Evolutionary conservation across 2,888 invertebrate genomes (phyloP).

Genomic region (Eutolmus rufibarbis): DNA sequence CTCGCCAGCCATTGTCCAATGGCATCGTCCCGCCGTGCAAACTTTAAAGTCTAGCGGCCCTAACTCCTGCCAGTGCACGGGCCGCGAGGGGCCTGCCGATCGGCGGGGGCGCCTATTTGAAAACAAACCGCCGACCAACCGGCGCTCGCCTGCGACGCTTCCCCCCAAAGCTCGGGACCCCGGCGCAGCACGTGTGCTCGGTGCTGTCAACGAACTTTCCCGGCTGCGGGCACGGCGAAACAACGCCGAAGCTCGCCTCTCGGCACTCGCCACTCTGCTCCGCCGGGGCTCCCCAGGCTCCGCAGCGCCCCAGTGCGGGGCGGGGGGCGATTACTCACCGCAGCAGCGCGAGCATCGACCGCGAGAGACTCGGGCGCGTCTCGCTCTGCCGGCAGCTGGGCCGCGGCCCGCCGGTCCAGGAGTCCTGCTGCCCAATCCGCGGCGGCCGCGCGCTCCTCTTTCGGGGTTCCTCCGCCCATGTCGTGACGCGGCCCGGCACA

Average conservation of each 20-base stretch:
- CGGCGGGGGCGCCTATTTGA: not conserved
- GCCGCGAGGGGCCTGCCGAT: not conserved
- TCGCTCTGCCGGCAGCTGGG: not conserved
- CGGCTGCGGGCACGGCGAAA: not conserved
- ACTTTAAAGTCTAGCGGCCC: not conserved
- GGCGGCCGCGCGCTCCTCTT: not conserved
- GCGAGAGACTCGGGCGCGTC: not conserved
- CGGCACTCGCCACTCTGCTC: not conserved
- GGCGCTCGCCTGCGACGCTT: not conserved
- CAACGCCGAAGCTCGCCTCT: not conserved
- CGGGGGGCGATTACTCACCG: not conserved
- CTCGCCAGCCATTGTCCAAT: not conserved
- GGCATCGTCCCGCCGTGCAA: not conserved
- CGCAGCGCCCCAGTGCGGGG: not conserved
- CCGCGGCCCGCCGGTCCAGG: not conserved
- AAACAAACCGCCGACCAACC: not conserved
- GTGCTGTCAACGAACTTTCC: conserved; percentile 42
- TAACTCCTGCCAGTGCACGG: not conserved
- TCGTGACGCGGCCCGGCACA: not conserved
- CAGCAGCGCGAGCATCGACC: not conserved
- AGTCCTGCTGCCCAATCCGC: conserved; percentile 5
- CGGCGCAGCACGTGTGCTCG: conserved; percentile 35
- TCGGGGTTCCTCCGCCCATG: conserved; percentile 12
- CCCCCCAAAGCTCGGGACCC: not conserved
- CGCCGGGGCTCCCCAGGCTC: not conserved